Evolutionary conservation across 2,113 vertebrate species (phyloP).

Genomic region (Aptenodytes patagonicus): DNA sequence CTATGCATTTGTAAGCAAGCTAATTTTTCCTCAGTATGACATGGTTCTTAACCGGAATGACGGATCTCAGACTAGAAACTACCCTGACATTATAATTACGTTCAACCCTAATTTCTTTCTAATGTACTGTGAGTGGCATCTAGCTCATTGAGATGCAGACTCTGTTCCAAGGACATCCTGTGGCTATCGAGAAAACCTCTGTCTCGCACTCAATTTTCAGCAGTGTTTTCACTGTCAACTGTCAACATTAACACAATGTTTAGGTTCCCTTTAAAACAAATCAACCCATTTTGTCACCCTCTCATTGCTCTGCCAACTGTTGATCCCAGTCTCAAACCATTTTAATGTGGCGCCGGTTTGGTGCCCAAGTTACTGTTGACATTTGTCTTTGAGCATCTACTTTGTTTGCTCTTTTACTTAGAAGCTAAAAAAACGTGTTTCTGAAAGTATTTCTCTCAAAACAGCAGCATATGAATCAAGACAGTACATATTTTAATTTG

Average conservation of each 20-base stretch:
- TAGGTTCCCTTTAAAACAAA: not conserved
- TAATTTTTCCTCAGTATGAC: not conserved
- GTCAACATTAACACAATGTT: not conserved
- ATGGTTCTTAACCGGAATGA: not conserved
- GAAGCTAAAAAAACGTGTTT: not conserved
- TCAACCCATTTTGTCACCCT: not conserved
- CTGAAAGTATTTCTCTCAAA: not conserved
- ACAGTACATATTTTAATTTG: not conserved
- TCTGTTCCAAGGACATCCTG: constrained; percentile 40
- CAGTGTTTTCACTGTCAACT: not conserved
- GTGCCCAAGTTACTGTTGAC: not conserved
- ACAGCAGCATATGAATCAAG: not conserved
- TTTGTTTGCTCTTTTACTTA: not conserved
- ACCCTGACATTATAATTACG: constrained; percentile 15
- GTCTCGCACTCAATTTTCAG: not conserved
- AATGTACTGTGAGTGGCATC: not conserved
- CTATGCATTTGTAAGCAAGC: constrained; percentile 11
- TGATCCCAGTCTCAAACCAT: not conserved
- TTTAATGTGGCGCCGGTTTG: not conserved
- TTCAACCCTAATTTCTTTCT: constrained; percentile 21
- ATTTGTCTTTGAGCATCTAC: not conserved
- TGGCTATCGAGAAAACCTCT: not conserved
- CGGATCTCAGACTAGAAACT: not conserved
- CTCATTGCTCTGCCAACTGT: not conserved
- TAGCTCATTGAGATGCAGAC: constrained; percentile 38